Evolutionary conservation across 2,797 vertebrate genomes (phyloP), one percentile per base, ranked within the genome.

Genomic region (Peromyscus aztecus): DNA sequence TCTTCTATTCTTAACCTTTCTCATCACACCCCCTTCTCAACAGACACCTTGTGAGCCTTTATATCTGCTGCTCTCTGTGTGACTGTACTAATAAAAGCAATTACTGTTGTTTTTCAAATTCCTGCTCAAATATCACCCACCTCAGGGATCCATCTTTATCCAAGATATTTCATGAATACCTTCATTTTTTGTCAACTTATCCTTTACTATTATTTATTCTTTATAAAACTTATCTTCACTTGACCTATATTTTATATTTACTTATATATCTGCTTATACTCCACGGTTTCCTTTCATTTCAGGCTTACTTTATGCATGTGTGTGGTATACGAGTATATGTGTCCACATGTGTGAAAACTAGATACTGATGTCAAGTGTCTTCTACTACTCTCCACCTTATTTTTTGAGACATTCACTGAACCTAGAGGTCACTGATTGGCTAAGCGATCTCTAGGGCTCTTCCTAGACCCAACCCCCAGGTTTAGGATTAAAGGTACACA

Each of bases 61-160:
- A 69, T 37, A 46, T 34, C 27, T 80, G 63, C 37, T 52, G 31
- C 17, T 29, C 46, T 95, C 77, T 76, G 59, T 46, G 57, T 81
- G 46, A 37, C 4, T n/a, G 29, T 43, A 87, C 52, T 43, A 84
- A 78, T 11, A 92, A 83, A 69, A 67, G 55, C 75, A 57, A 69
- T 65, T 87, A 34, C 40, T 89, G 71, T 52, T 12, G 34, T 4
- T 91, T 49, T 59, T 85, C 49, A 83, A 65, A 55, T 85, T 43
- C 82, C 31, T 92, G 77, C 69, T 94, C 75, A 91, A 89, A 87
- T 31, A 29, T 27, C 49, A 95, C 19, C 43, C 19, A 83, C 34
- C 24, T 88, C 59, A 90, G 71, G 76, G 76, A 65, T 23, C 12
- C 27, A 69, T 46, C 87, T 93, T 88, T 61, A 76, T 12, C n/a